Base-by-base conservation (phyloP, 2,888 invertebrate genomes). In the Odontomyia ornata region DNA sequence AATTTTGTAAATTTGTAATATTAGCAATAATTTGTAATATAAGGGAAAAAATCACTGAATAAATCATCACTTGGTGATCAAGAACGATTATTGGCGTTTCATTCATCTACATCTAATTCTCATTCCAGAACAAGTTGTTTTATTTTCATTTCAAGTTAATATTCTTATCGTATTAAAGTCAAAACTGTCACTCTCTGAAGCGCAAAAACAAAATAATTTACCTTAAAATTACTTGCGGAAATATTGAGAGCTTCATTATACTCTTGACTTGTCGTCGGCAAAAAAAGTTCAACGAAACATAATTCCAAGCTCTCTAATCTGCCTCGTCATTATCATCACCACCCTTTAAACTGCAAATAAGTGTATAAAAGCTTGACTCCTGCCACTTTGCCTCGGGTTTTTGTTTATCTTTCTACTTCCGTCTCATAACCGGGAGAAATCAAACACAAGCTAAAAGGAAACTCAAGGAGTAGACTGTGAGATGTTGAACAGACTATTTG, bases 291-390 rank as follows among this genome's bases (percentile, higher is more conserved):
- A 18, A 67, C 5, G 25, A 62, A 62, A 11, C 46, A 23, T 46
- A 25, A 43, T 46, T 13, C n/a, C 18, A 21, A 21, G 18, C 47
- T 23, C 69, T 46, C 36, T 36, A 36, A 36, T 36, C 52, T 52
- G 9, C 15, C 71, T 56, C 30, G 18, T 36, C 21, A 21, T 60
- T 36, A 65, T 36, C 65, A 15, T 52, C 52, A 15, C 28, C 25
- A 72, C 28, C 52, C 71, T 52, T 27, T 72, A 25, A 52, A 72
- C 56, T 56, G 52, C 56, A 47, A 72, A 72, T 60, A 73, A 73
- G 57, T 73, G 73, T 73, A n/a, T 60, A 73, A 73, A 57, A 73
- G 36, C 73, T 73, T 60, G 57, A 30, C 30, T 30, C 18, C 57
- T 36, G 36, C 18, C 15, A 28, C 56, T 72, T 72, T 28, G 23